Evolutionary conservation across 2,888 invertebrate species (phyloP), one percentile per base, ranked within the genome.

Genomic region (Callyntrura sp.): DNA sequence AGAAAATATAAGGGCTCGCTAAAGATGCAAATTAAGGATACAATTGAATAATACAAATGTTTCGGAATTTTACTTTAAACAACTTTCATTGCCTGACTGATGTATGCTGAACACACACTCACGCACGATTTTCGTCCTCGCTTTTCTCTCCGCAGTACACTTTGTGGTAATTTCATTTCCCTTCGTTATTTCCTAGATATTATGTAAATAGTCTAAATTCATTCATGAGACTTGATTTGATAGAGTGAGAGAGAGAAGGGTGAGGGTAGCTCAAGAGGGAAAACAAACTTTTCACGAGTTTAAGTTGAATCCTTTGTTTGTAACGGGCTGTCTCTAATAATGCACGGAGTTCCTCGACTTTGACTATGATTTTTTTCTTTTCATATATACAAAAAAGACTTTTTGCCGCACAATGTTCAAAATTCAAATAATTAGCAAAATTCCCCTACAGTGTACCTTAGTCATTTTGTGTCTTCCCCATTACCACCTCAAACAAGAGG

Each of bases 21-120:
- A 84, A 70, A 48, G 84, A 89, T 89, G 89, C 85, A 89, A 89
- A 89, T 89, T 89, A 89, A 78, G 60, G 35, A 23, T 62, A 84
- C 84, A 89, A 89, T 89, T 89, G 84, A 84, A 89, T 89, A 89
- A 85, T 81, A 70, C 57, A 35, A 76, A 85, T 79, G 88, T 78
- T 88, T 84, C 78, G 79, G 89, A 85, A 79, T 85, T 89, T 89
- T 70, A 70, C 70, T 87, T 81, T 43, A 65, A 76, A 84, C 88
- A 88, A 88, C 73, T 83, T 85, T 62, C 73, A 76, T 48, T 73
- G 17, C 23, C 73, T 73, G 70, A n/a, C 70, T 48, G 70, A 48
- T 68, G 35, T 68, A 68, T 68, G 35, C 62, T 12, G 25, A 70
- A 70, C 70, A 35, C 43, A 70, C 12, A 17, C 20, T 43, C n/a